Percentiles rank a stretch among this genome's conserved stretches.
phyloP scores from a whole-genome alignment of 2,888 invertebrate genomes.

The Drosophila kanekoi region DNA sequence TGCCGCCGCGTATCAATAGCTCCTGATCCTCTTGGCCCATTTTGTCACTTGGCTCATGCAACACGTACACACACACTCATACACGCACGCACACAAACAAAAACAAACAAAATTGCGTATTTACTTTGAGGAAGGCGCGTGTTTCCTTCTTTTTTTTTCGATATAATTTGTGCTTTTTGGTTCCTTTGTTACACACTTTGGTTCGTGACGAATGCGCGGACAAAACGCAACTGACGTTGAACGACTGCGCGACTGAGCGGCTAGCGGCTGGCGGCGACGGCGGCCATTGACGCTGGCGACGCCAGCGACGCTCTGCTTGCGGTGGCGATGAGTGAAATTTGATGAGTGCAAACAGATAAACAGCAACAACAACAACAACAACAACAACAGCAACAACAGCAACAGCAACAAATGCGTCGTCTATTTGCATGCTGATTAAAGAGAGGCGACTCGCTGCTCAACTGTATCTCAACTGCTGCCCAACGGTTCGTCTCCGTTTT shows the following conservation, averaged over 20 bases:
- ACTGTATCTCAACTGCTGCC: conserved; percentile 11
- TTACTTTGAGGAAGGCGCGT: too few species aligned
- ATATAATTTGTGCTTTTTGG: not conserved
- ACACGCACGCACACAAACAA: conserved; percentile 6
- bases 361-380: conserved; percentile 17
- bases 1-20: conserved; percentile 72
- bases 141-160: conserved; percentile 3
- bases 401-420: conserved; percentile 21
- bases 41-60: conserved; percentile 12
- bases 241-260: conserved; percentile 30
- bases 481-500: conserved; percentile 1
- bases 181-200: conserved; percentile 8
- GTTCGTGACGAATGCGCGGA: conserved; percentile 70
- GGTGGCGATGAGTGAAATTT: conserved; percentile 58
- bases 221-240: conserved; percentile 72
- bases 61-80: not conserved
- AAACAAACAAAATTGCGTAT: not conserved
- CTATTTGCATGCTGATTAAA: conserved; percentile 60
- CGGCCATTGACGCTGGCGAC: conserved; percentile 52
- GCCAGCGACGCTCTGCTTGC: conserved; percentile 31
- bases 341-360: conserved; percentile 61
- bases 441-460: conserved; percentile 14
- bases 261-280: conserved; percentile 13
- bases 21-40: conserved; percentile 84
- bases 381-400: conserved; percentile 21